Base-by-base conservation (phyloP, 2,888 invertebrate genomes). In the Drosophila borborema region DNA sequence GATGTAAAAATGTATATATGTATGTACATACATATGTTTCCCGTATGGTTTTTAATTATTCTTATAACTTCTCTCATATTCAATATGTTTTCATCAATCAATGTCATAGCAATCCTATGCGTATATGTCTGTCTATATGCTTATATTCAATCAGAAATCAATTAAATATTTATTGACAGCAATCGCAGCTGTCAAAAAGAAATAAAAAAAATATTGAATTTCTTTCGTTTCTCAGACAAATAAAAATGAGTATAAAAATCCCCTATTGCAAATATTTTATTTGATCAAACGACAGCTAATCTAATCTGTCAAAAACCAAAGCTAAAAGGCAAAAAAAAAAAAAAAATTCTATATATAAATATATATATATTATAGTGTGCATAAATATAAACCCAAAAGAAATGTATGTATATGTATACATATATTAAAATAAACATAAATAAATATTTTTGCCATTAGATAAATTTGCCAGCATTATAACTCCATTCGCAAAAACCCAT, bases 151-250 rank as follows among this genome's bases (percentile, higher is more conserved):
- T 63, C 58, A 28, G 49, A 64, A 73, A 72, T 80, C 81, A 83
- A 88, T 88, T 86, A 81, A 77, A 77, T 77, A 75, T 81, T 87
- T 74, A 83, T 88, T 74, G 77, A 74, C 62, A 56, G 53, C 56
- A 74, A 76, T 75, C 62, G 56, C 45, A 23, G 28, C 48, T 48
- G 74, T 53, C 64, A 43, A 43, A 38, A 20, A 34, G 14, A 36
- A 48, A 41, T 28, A 45, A 23, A 20, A 74, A 66, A 64, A 66
- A 61, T 72, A 82, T 75, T 58, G 63, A 71, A 71, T 69, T 75
- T 68, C 67, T 53, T 41, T 38, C n/a, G 10, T 43, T 63, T 48
- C 46, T 46, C 43, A n/a, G 38, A 23, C 41, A 45, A 31, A 38
- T 55, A 4, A 5, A 38, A 48, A 65, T 5, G 28, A 28, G 5